phyloP scores from a whole-genome alignment of 2,113 vertebrate species.

The Cranoglanis bouderius region DNA sequence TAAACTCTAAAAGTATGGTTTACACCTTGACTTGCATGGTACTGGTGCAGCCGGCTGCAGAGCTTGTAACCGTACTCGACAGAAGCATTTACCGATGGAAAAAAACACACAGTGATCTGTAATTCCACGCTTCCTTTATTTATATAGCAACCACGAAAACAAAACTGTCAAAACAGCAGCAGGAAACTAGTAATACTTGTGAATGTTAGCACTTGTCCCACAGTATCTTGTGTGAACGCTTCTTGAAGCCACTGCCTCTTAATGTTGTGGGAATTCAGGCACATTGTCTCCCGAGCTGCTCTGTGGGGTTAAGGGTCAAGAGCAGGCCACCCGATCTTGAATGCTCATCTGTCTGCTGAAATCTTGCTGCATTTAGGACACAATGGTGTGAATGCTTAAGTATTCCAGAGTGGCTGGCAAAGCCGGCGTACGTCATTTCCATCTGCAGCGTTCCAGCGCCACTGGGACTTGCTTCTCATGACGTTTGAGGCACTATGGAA shows the following conservation, averaged over 20 bases:
- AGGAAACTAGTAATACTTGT: not conserved
- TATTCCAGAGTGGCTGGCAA: not conserved
- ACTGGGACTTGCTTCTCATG: not conserved
- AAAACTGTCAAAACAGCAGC: not conserved
- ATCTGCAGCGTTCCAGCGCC: not conserved
- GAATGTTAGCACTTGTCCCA: not conserved
- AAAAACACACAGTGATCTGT: not conserved
- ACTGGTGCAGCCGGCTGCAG: not conserved
- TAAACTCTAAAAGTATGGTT: not conserved
- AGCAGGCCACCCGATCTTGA: not conserved
- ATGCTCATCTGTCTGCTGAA: conserved; percentile 21
- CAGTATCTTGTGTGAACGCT: not conserved
- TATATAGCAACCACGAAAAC: not conserved
- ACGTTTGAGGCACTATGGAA: not conserved
- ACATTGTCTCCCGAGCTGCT: not conserved
- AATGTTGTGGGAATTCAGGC: not conserved
- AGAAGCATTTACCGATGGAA: not conserved
- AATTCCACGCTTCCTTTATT: not conserved
- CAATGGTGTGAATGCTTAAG: conserved; percentile 16
- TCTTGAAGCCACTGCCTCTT: not conserved
- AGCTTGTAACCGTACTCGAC: not conserved
- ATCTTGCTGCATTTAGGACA: conserved; percentile 11
- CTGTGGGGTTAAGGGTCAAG: conserved; percentile 13
- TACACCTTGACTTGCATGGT: not conserved
- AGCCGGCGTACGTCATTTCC: not conserved